A percentile compares a stretch with the other conserved stretches of the same genome.
Conservation (phyloP, 2,113 vertebrate genomes). For the Paralichthys olivaceus region DNA sequence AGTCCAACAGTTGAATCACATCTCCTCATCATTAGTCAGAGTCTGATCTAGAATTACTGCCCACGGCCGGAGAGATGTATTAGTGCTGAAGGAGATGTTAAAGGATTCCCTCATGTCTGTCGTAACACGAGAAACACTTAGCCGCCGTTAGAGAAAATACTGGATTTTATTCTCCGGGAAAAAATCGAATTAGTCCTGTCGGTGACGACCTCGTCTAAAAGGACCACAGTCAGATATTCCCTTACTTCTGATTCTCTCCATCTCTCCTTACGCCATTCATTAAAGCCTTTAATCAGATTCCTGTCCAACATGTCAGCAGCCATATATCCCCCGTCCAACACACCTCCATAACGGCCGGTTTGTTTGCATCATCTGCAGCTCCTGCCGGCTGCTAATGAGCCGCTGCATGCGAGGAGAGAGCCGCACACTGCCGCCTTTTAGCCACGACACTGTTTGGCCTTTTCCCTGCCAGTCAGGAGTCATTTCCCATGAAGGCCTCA, state of each 20-base stretch:
- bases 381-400: conserved; percentile 66
- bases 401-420: conserved; percentile 74
- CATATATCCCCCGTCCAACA: conserved; percentile 70
- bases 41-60: conserved; percentile 43
- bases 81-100: conserved; percentile 34
- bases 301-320: conserved; percentile 82
- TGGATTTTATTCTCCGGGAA: conserved; percentile 26
- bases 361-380: conserved; percentile 83
- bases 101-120: conserved; percentile 33
- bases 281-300: conserved; percentile 81
- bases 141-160: conserved; percentile 25
- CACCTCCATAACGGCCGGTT: conserved; percentile 82
- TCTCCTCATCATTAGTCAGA: conserved; percentile 57
- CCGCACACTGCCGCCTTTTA: conserved; percentile 87
- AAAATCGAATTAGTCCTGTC: neutral
- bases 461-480: conserved; percentile 87
- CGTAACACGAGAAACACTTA: conserved; percentile 21
- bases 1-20: conserved; percentile 59
- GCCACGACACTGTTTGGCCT: conserved; percentile 73
- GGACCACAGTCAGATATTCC: neutral
- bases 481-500: conserved; percentile 88
- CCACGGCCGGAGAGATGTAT: conserved; percentile 25
- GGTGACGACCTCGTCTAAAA: conserved; percentile 19
- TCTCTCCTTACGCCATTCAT: conserved; percentile 46
- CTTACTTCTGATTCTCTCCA: conserved; percentile 12